A percentile compares a stretch with the other conserved stretches of the same genome.
phyloP scores from a whole-genome alignment of 2,888 invertebrate genomes.

The Lasioglossum morio region DNA sequence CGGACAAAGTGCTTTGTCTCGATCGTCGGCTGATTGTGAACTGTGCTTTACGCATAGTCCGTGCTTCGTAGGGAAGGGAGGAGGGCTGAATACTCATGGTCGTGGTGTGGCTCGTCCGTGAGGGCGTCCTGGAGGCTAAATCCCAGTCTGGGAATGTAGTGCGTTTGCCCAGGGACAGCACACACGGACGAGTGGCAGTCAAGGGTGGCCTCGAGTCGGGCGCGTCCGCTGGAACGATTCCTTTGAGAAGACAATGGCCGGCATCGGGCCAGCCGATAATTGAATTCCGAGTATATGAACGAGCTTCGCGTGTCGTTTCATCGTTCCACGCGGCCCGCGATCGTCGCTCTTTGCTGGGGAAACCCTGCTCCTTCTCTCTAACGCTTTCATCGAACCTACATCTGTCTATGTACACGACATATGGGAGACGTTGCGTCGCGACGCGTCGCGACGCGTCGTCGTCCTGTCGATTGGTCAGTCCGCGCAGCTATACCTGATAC shows the following conservation, averaged over 20 bases:
- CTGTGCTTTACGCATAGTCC: constrained; percentile 31
- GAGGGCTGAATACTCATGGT: constrained; percentile 48
- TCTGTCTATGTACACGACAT: not conserved
- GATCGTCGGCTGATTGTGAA: constrained; percentile 19
- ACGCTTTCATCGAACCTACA: not conserved
- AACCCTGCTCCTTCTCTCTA: not conserved
- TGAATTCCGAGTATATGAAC: constrained; percentile 66
- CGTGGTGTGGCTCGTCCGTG: constrained; percentile 49
- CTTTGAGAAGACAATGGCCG: constrained; percentile 67
- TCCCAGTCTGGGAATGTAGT: constrained; percentile 79
- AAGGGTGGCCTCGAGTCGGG: constrained; percentile 62
- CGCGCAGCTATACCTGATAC: not conserved
- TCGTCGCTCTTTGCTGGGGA: constrained; percentile 13
- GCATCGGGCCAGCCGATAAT: constrained; percentile 60
- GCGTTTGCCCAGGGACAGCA: constrained; percentile 71
- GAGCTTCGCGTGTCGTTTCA: constrained; percentile 40
- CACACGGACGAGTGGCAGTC: constrained; percentile 46
- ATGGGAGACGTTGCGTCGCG: not conserved
- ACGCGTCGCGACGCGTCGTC: too few species aligned
- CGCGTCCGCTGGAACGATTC: constrained; percentile 57
- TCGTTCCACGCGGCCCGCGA: constrained; percentile 35
- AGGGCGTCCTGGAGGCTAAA: constrained; percentile 69
- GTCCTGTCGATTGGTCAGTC: not conserved
- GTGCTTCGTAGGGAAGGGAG: constrained; percentile 37
- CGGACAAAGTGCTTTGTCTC: constrained; percentile 19